Percentiles rank a stretch among this genome's conserved stretches.
Conservation (phyloP, 2,888 invertebrate species). For the Choristoneura rosaceana region DNA sequence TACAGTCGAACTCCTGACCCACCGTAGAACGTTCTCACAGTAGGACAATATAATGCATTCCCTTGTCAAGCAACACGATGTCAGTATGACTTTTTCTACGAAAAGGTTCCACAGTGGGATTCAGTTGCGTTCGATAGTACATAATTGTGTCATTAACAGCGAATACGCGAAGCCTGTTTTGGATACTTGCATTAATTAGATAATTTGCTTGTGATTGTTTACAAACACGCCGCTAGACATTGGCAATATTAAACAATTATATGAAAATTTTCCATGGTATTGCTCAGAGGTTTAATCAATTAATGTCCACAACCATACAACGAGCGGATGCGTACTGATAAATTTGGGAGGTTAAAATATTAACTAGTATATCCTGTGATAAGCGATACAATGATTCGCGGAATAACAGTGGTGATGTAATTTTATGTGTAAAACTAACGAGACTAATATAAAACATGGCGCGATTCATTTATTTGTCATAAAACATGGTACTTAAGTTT, state of each 20-base stretch:
- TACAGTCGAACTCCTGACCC: no score
- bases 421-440: background rate
- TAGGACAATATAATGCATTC: no score
- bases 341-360: background rate
- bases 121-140: no score
- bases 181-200: background rate
- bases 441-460: background rate
- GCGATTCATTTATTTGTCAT: background rate
- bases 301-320: background rate
- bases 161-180: no score
- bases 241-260: background rate
- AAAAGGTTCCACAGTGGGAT: no score
- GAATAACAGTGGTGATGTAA: background rate
- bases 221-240: background rate
- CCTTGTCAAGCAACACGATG: no score
- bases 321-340: constrained; percentile 19
- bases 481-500: background rate
- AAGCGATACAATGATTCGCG: constrained; percentile 1
- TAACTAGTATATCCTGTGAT: constrained; percentile 29
- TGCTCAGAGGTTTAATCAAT: background rate
- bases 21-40: no score
- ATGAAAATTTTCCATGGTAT: background rate
- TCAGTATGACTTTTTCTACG: no score
- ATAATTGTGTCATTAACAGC: no score
- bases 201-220: background rate